Evolutionary conservation across 2,888 invertebrate genomes (phyloP), one percentile per base, ranked within the genome.

Genomic region (Pollenia griseotomentosa): DNA sequence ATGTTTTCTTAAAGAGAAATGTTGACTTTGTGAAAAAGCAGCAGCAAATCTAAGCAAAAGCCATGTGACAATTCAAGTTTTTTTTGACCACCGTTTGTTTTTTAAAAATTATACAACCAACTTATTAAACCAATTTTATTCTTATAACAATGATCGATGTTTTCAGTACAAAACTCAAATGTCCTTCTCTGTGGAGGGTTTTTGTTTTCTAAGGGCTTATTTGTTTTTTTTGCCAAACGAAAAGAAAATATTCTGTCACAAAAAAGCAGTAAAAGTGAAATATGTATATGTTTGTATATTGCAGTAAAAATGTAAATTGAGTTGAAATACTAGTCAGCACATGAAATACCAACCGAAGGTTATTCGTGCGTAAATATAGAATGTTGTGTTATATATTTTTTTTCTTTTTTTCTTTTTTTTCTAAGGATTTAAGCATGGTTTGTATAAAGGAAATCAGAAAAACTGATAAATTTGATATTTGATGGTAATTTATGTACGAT

Each of bases 351-450:
- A 70, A 10, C 42, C 12, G 53, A 82, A 82, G 51, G 73, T 73
- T 68, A 73, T 42, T 85, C 85, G 78, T 82, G 82, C 85, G 61
- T 78, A 73, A 61, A 68, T 73, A 82, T 66, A 73, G 33, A 59
- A 68, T 61, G 82, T 44, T 55, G 11, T 44, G 11, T 73, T 57
- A 33, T 44, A 33, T 71, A 19, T 73, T 19, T 40, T 16, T 23
- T 46, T 8, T 10, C 11, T 70, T 61, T n/a, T 46, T 10, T 65
- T 53, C 44, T 65, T 4, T 16, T 40, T 53, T 16, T 33, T n/a
- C 1, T 51, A 33, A 23, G 7, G n/a, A n/a, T 53, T n/a, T 6
- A 46, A 23, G n/a, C 1, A 3, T 33, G 48, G 14, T 14, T 10
- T 53, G 42, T 68, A 33, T 61, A n/a, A 5, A 23, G 61, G 40